phyloP scores from a whole-genome alignment of 2,888 invertebrate species.

The Villa cingulata region DNA sequence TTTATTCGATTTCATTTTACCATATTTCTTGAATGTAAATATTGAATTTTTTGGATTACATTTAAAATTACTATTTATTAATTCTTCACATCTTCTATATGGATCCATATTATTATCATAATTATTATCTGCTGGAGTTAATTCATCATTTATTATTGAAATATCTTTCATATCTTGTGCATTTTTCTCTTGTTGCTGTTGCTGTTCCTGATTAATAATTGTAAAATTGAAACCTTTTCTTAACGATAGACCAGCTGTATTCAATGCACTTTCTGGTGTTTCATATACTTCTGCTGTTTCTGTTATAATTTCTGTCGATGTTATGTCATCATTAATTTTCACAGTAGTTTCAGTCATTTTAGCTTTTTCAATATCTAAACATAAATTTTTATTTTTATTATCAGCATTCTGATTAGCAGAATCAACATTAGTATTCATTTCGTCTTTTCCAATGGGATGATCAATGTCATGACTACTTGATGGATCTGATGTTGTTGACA shows the following conservation, averaged over 20 bases:
- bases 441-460: constrained; percentile 10
- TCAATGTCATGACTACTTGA: neutral
- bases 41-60: constrained; percentile 18
- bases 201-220: neutral
- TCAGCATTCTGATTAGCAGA: too few species aligned
- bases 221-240: constrained; percentile 21
- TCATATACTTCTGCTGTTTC: constrained; percentile 11
- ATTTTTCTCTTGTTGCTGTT: too few species aligned
- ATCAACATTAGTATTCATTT: constrained; percentile 13
- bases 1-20: neutral
- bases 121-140: neutral
- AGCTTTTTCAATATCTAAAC: constrained; percentile 2
- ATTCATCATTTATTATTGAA: neutral
- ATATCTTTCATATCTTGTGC: neutral
- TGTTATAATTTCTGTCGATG: neutral
- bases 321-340: constrained; percentile 7
- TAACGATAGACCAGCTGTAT: constrained; percentile 23
- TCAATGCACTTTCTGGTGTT: constrained; percentile 24
- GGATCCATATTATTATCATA: constrained; percentile 10
- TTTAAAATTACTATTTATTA: constrained; percentile 22
- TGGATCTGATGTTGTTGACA: constrained; percentile 24
- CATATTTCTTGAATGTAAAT: constrained; percentile 5
- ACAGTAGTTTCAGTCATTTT: constrained; percentile 6
- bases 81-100: constrained; percentile 20
- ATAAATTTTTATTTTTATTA: neutral